Conservation (phyloP, 2,888 invertebrate genomes). For the Stenurella melanura region DNA sequence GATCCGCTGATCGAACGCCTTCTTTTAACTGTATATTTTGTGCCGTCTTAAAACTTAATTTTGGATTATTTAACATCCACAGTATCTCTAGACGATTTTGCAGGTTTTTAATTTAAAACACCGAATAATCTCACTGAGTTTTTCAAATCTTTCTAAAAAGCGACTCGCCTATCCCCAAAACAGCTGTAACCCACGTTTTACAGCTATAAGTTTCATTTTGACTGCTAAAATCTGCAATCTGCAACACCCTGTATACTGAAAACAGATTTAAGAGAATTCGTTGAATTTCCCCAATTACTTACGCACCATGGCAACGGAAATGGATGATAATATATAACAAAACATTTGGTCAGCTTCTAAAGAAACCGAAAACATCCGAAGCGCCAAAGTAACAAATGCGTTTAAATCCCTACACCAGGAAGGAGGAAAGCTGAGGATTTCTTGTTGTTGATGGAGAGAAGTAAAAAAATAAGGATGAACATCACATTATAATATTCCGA, state of each 20-base stretch:
- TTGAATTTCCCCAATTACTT: slow-evolving; percentile 27
- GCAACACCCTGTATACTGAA: neutral
- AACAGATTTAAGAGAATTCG: slow-evolving; percentile 9
- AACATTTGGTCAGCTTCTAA: slow-evolving; percentile 39
- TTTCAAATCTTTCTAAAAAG: too few relatives aligned
- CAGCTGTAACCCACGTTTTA: too few relatives aligned
- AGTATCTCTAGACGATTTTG: too few relatives aligned
- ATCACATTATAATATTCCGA: slow-evolving; percentile 49
- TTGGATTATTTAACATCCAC: too few relatives aligned
- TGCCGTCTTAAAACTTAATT: too few relatives aligned
- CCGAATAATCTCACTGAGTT: too few relatives aligned
- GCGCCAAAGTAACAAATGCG: slow-evolving; percentile 34
- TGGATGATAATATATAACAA: slow-evolving; percentile 35
- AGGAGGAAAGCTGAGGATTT: slow-evolving; percentile 28
- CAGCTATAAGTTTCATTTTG: too few relatives aligned
- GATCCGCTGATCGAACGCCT: too few relatives aligned
- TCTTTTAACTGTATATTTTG: too few relatives aligned
- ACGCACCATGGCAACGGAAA: slow-evolving; percentile 35
- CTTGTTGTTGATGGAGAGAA: slow-evolving; percentile 39
- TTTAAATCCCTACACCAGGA: slow-evolving; percentile 36
- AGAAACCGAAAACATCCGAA: slow-evolving; percentile 33
- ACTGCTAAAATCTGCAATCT: too few relatives aligned
- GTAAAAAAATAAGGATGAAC: slow-evolving; percentile 44
- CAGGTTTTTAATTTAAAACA: too few relatives aligned
- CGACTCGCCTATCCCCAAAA: too few relatives aligned